Conservation (phyloP, 1,140 invertebrate genomes). For the Pogonomyrmex californicus region DNA sequence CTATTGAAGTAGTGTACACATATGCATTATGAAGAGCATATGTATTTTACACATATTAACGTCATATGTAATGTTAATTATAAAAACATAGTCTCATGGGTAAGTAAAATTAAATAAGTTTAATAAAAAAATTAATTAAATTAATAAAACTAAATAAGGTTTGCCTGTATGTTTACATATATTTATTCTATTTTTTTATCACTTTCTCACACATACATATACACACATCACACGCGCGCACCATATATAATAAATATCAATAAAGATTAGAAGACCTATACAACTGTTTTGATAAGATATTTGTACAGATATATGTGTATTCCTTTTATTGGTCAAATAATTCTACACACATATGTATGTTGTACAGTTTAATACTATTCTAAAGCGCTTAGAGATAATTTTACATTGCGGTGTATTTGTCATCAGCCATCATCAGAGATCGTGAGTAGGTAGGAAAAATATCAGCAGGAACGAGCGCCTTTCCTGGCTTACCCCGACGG, state of each 20-base stretch:
- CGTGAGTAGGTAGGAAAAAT: background rate
- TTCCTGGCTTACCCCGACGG: background rate
- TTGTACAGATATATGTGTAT: background rate
- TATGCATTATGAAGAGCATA: background rate
- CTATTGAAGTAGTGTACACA: background rate
- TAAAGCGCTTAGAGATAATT: background rate
- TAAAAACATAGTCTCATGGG: background rate
- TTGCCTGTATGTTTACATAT: background rate
- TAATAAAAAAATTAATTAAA: too few species aligned
- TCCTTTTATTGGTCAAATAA: background rate
- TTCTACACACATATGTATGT: background rate
- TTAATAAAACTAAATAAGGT: background rate
- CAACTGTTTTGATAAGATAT: background rate
- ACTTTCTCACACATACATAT: background rate
- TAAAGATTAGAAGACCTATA: background rate
- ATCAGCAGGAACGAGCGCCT: background rate
- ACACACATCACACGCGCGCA: background rate
- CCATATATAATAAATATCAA: background rate
- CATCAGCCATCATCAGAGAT: background rate
- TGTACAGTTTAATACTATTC: constrained; percentile 4
- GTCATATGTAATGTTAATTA: background rate
- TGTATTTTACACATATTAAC: background rate
- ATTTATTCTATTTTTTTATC: background rate
- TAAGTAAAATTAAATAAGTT: background rate
- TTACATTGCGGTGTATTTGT: background rate